phyloP scores from a whole-genome alignment of 1,140 invertebrate genomes.

The Leptinotarsa undecemlineata region DNA sequence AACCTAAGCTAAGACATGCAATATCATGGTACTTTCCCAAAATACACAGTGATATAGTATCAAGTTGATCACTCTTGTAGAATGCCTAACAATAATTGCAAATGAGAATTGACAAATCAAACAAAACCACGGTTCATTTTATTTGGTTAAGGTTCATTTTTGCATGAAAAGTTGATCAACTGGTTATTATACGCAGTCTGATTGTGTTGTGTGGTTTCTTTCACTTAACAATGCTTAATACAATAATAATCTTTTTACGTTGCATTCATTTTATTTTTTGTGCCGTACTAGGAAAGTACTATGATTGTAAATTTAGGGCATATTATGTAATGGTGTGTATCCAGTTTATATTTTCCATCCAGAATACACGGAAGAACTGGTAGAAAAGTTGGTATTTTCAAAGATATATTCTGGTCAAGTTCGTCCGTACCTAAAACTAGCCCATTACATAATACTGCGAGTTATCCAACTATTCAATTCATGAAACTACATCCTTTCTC shows the following conservation, averaged over 20 bases:
- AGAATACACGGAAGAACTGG: too few species aligned
- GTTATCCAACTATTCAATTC: too few species aligned
- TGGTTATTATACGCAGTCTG: neutral
- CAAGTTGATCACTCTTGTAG: neutral
- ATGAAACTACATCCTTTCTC: neutral
- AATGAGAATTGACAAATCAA: too few species aligned
- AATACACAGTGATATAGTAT: neutral
- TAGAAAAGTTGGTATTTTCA: too few species aligned
- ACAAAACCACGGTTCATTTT: too few species aligned
- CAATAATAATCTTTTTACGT: neutral
- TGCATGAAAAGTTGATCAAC: neutral
- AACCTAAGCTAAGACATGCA: neutral
- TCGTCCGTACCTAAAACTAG: too few species aligned
- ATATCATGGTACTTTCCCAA: constrained; percentile 3
- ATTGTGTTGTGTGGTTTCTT: neutral
- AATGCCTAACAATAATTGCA: too few species aligned
- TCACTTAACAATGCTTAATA: constrained; percentile 5
- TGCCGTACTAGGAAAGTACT: neutral
- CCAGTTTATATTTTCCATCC: too few species aligned
- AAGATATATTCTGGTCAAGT: too few species aligned
- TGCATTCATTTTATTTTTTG: constrained; percentile 1
- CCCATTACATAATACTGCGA: too few species aligned
- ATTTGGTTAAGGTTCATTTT: too few species aligned
- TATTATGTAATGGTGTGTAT: neutral
- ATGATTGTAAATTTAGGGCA: neutral